Conservation (phyloP, 1,140 invertebrate genomes). For the Mercenaria mercenaria region DNA sequence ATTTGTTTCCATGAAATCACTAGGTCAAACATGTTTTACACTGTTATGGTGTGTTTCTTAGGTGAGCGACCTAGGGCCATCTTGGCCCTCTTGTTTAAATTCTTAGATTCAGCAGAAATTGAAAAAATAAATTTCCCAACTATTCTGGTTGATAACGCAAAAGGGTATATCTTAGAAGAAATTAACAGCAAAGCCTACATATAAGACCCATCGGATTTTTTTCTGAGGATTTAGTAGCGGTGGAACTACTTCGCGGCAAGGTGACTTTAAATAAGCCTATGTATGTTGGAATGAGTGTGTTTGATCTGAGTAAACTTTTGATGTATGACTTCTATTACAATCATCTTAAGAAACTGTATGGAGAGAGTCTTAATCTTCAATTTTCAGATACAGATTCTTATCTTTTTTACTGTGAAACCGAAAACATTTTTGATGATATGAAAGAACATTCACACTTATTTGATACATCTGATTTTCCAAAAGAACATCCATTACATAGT, state of each 20-base stretch:
- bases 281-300: conserved; percentile 73
- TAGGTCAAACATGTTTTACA: too few species aligned
- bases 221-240: conserved; percentile 73
- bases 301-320: conserved; percentile 58
- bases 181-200: conserved; percentile 83
- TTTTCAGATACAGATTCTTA: conserved; percentile 86
- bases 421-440: conserved; percentile 85
- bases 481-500: conserved; percentile 58
- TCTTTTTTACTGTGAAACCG: conserved; percentile 82
- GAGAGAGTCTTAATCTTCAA: conserved; percentile 71
- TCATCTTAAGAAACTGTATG: conserved; percentile 74
- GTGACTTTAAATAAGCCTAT: conserved; percentile 73
- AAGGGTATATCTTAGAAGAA: conserved; percentile 88
- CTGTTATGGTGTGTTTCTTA: too few species aligned
- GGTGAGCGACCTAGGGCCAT: too few species aligned
- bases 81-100: conserved; percentile 83
- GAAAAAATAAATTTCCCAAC: conserved; percentile 80
- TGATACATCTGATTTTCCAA: conserved; percentile 67
- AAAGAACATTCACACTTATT: conserved; percentile 35
- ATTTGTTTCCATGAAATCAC: too few species aligned
- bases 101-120: conserved; percentile 79
- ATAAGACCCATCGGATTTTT: conserved; percentile 81
- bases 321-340: conserved; percentile 82
- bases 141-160: conserved; percentile 81
- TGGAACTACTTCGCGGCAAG: conserved; percentile 64